phyloP scores from a whole-genome alignment of 2,888 invertebrate genomes.

The Smittia sp. region DNA sequence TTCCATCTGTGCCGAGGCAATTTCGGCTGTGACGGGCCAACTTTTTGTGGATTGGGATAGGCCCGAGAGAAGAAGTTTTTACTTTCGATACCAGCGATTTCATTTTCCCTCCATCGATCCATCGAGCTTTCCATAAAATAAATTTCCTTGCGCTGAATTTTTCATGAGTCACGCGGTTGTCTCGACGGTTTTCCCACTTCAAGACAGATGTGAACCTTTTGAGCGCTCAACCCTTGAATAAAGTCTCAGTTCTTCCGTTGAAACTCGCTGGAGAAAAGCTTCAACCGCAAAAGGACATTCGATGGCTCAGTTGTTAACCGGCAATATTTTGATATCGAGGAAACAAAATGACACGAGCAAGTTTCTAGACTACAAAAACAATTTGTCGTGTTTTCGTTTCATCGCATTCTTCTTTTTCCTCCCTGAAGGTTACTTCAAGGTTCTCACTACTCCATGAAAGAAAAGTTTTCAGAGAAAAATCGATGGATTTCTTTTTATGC shows the following conservation, averaged over 20 bases:
- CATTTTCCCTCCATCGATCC: not conserved
- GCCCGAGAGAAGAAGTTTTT: slow-evolving; percentile 17
- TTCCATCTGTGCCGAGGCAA: not conserved
- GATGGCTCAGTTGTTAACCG: too few relatives aligned
- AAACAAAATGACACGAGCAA: slow-evolving; percentile 31
- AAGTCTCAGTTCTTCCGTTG: too few relatives aligned
- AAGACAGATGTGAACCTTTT: too few relatives aligned
- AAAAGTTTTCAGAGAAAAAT: not conserved
- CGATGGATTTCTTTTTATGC: too few relatives aligned
- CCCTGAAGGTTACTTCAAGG: slow-evolving; percentile 33
- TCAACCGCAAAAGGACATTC: too few relatives aligned
- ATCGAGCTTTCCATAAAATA: not conserved
- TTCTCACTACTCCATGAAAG: not conserved
- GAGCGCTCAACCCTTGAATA: too few relatives aligned
- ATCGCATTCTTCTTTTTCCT: not conserved
- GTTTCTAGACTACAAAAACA: not conserved
- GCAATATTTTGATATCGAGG: slow-evolving; percentile 24
- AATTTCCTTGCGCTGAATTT: too few relatives aligned
- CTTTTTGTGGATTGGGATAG: slow-evolving; percentile 38
- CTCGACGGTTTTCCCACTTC: too few relatives aligned
- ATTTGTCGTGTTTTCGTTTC: too few relatives aligned
- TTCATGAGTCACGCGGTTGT: too few relatives aligned
- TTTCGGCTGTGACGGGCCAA: slow-evolving; percentile 30
- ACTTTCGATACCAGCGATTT: not conserved
- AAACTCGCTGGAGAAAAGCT: too few relatives aligned